Percentiles rank a stretch among this genome's conserved stretches.
These are phyloP conservation scores for Chiloscyllium plagiosum DNA, from an alignment of 2,113 vertebrate genomes.

Conservation along the genomic window DNA sequence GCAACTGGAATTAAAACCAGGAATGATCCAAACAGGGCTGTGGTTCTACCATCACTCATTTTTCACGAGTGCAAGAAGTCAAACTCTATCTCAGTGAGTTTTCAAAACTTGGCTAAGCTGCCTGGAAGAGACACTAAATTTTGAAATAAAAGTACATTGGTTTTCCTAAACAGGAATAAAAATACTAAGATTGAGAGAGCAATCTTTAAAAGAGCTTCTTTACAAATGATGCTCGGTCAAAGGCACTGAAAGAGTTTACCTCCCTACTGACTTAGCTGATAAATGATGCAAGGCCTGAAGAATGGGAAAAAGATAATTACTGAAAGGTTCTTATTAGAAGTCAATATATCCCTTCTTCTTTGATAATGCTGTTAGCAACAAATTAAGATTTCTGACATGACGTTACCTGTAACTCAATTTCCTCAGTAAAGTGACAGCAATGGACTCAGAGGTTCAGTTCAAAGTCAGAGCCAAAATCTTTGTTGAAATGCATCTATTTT, in stretches of 20 bases:
- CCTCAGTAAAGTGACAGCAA: neutral
- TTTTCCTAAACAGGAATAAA: neutral
- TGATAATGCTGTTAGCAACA: neutral
- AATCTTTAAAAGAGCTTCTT: neutral
- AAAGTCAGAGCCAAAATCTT: neutral
- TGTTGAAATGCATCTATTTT: neutral
- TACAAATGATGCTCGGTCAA: neutral
- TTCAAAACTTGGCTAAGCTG: neutral
- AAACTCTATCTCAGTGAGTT: neutral
- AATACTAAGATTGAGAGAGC: neutral
- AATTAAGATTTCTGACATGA: neutral
- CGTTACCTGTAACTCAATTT: neutral
- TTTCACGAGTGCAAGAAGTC: neutral
- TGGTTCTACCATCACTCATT: neutral
- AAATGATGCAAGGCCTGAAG: neutral
- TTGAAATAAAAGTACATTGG: neutral
- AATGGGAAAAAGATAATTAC: neutral
- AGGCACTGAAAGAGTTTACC: neutral
- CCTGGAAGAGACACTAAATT: neutral
- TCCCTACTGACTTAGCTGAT: neutral
- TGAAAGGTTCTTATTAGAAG: neutral
- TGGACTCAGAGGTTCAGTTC: neutral
- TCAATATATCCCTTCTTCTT: neutral
- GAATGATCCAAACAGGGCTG: neutral
- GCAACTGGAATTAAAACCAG: neutral